These are phyloP conservation scores for Rhagium mordax DNA, from an alignment of 2,888 invertebrate species.

Conservation along the genomic window DNA sequence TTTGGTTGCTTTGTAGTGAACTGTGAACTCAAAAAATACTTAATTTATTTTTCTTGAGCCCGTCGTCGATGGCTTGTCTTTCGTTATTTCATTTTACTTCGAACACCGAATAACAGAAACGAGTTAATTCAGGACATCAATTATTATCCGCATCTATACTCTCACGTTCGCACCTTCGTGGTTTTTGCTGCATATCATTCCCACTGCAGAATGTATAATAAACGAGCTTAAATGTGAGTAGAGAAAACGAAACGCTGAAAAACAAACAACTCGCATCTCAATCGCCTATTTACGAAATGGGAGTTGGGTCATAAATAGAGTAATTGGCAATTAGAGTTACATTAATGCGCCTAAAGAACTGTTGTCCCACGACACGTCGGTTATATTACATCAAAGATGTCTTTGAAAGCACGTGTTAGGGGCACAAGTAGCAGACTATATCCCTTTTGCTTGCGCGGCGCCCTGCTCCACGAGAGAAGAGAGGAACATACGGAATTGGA, in stretches of 20 bases:
- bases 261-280: background rate
- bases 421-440: background rate
- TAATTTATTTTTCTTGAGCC: too few relatives aligned
- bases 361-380: constrained; percentile 37
- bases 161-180: too few relatives aligned
- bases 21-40: too few relatives aligned
- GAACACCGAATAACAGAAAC: too few relatives aligned
- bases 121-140: too few relatives aligned
- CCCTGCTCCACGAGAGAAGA: too few relatives aligned
- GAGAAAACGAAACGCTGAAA: background rate
- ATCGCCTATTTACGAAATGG: background rate
- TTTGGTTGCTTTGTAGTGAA: too few relatives aligned
- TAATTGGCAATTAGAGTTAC: constrained; percentile 54
- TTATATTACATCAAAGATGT: constrained; percentile 38
- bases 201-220: too few relatives aligned
- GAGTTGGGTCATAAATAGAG: constrained; percentile 46
- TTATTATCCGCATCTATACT: too few relatives aligned
- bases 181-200: too few relatives aligned
- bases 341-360: constrained; percentile 33
- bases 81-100: too few relatives aligned
- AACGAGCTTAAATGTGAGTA: background rate
- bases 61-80: too few relatives aligned
- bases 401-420: constrained; percentile 24
- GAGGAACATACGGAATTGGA: background rate
- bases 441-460: background rate